Conservation (phyloP, 2,797 vertebrate species). For the Sarcophilus harrisii region DNA sequence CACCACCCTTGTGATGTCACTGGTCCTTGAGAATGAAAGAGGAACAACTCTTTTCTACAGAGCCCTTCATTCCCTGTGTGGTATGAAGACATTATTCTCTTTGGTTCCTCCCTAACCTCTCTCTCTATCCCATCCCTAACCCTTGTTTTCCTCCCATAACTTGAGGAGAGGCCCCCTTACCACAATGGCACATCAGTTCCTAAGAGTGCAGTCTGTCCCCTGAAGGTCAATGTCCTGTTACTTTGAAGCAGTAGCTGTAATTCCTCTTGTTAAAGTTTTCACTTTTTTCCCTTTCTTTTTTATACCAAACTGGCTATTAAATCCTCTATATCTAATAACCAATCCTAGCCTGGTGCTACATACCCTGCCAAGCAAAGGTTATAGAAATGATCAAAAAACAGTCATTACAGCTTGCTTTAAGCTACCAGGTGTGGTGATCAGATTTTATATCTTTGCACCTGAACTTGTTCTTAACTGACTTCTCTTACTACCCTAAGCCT, state of each 20-base stretch:
- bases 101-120: neutral
- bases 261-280: neutral
- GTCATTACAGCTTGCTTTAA: too few relatives aligned
- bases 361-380: neutral
- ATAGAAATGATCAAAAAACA: neutral
- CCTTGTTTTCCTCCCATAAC: too few relatives aligned
- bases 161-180: neutral
- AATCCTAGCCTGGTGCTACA: neutral
- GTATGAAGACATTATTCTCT: too few relatives aligned
- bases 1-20: too few relatives aligned
- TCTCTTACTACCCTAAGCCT: too few relatives aligned
- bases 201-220: neutral
- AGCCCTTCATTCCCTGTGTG: neutral
- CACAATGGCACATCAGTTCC: neutral
- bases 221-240: neutral
- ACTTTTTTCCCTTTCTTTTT: neutral
- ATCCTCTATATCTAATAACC: neutral
- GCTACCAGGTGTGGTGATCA: too few relatives aligned
- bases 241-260: neutral
- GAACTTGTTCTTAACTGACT: too few relatives aligned
- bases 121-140: too few relatives aligned
- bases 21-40: too few relatives aligned
- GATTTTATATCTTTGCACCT: too few relatives aligned
- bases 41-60: neutral
- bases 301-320: neutral